These are phyloP conservation scores for Apamea epomidion DNA, from an alignment of 2,888 invertebrate species.

Conservation along the genomic window DNA sequence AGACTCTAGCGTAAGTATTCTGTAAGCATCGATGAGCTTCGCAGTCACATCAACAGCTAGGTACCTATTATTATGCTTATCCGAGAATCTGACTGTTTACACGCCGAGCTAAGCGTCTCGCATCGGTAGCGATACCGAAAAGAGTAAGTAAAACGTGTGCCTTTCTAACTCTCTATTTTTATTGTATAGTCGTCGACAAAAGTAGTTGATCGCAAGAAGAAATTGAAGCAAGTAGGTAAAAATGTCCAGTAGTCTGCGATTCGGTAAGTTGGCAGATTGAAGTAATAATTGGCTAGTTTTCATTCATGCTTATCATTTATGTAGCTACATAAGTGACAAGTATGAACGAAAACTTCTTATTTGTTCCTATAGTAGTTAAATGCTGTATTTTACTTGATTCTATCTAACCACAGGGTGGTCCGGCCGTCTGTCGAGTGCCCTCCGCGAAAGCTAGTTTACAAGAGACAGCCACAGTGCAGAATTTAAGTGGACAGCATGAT, in stretches of 20 bases:
- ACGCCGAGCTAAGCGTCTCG: neutral
- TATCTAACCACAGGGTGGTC: constrained; percentile 69
- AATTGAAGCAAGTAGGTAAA: neutral
- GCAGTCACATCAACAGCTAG: neutral
- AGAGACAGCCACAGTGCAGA: constrained; percentile 72
- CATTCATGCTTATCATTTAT: neutral
- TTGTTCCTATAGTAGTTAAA: neutral
- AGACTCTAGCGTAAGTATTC: constrained; percentile 84
- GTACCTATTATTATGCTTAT: neutral
- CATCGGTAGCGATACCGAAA: neutral
- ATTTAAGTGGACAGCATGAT: constrained; percentile 67
- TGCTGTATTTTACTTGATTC: neutral
- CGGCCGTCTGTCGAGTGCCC: constrained; percentile 67
- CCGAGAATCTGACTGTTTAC: neutral
- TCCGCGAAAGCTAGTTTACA: constrained; percentile 81
- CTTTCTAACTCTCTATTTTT: neutral
- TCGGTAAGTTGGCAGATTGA: neutral
- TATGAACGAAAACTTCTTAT: neutral
- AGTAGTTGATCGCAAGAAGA: neutral
- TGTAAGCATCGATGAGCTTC: neutral
- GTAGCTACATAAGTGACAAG: neutral
- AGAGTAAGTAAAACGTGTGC: neutral
- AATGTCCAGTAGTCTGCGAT: neutral
- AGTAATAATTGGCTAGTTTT: neutral
- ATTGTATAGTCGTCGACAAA: neutral